Conservation (phyloP, 2,888 invertebrate genomes). For the Rapana venosa region DNA sequence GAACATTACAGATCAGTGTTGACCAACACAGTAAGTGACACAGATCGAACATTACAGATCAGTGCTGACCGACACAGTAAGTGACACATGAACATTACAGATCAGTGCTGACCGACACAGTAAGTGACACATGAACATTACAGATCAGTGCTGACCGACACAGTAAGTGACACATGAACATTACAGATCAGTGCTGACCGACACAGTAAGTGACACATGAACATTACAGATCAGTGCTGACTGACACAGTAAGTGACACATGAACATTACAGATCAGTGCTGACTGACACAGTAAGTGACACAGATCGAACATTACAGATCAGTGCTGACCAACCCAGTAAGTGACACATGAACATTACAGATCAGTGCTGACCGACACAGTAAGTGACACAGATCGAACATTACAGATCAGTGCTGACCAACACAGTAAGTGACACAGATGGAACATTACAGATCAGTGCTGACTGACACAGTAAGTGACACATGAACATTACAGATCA, state of each 20-base stretch:
- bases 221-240: slow-evolving; percentile 32
- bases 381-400: slow-evolving; percentile 38
- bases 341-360: slow-evolving; percentile 40
- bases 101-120: slow-evolving; percentile 11
- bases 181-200: slow-evolving; percentile 29
- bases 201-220: too few species aligned
- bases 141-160: slow-evolving; percentile 24
- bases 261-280: slow-evolving; percentile 38
- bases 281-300: neutral
- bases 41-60: slow-evolving; percentile 40
- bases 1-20: slow-evolving; percentile 37
- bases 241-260: too few species aligned
- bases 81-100: slow-evolving; percentile 41
- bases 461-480: too few species aligned
- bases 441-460: slow-evolving; percentile 38
- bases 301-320: slow-evolving; percentile 40
- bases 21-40: neutral
- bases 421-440: slow-evolving; percentile 34
- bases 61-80: slow-evolving; percentile 12
- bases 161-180: too few species aligned
- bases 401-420: slow-evolving; percentile 31
- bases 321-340: slow-evolving; percentile 12
- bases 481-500: slow-evolving; percentile 37
- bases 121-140: too few species aligned
- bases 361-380: slow-evolving; percentile 20